A percentile compares a stretch with the other conserved stretches of the same genome.
These are phyloP conservation scores for Bufo gargarizans DNA, from an alignment of 2,113 vertebrate genomes.

Conservation along the genomic window DNA sequence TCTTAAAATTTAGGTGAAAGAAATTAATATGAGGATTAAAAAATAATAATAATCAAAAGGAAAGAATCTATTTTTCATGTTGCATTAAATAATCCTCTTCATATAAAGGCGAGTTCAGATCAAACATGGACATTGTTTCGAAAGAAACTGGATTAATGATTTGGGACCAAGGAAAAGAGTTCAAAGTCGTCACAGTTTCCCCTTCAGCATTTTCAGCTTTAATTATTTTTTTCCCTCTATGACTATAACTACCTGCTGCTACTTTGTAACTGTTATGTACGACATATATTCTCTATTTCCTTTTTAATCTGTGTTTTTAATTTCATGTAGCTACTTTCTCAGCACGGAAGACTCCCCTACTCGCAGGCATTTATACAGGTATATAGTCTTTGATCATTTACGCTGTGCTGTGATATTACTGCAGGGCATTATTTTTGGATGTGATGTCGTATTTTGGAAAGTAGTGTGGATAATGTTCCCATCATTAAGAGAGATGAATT, in stretches of 20 bases:
- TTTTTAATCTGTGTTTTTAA: slow-evolving; percentile 34
- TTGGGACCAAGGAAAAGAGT: not conserved
- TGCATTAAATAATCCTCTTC: slow-evolving; percentile 29
- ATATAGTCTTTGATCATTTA: not conserved
- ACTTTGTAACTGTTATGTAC: not conserved
- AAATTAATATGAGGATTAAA: not conserved
- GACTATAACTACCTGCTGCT: not conserved
- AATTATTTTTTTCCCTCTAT: slow-evolving; percentile 14
- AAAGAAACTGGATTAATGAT: slow-evolving; percentile 10
- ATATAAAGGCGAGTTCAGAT: slow-evolving; percentile 17
- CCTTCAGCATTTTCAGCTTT: slow-evolving; percentile 9
- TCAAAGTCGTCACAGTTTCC: slow-evolving; percentile 11
- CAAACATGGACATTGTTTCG: slow-evolving; percentile 9
- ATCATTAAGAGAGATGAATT: not conserved
- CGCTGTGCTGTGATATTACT: not conserved
- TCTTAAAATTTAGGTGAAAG: not conserved
- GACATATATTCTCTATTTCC: not conserved
- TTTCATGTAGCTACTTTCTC: slow-evolving; percentile 85
- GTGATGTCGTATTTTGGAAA: not conserved
- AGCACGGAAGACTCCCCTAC: slow-evolving; percentile 91
- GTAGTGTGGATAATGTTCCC: not conserved
- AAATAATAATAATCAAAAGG: not conserved
- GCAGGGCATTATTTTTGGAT: not conserved
- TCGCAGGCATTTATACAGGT: slow-evolving; percentile 94
- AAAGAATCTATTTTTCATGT: slow-evolving; percentile 21